Percentiles rank a stretch among this genome's conserved stretches.
Evolutionary conservation across 2,113 vertebrate genomes (phyloP).

Genomic region (Emydocephalus ijimae): DNA sequence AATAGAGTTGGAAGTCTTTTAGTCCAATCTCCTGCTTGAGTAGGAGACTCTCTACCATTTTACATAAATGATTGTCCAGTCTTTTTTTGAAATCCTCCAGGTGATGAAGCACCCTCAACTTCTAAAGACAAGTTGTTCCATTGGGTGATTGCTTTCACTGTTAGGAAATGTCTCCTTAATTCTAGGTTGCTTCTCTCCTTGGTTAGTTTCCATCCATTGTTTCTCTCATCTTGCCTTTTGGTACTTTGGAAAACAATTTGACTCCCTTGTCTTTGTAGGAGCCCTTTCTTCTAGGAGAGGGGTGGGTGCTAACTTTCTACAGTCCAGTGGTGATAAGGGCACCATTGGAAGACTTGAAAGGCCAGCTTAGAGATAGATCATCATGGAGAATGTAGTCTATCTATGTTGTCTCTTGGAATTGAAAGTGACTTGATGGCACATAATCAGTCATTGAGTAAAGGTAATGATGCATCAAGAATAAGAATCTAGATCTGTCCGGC

Average conservation of each 20-base stretch:
- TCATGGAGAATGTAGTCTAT: neutral
- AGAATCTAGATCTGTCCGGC: neutral
- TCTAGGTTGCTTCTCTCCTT: neutral
- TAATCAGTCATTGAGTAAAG: neutral
- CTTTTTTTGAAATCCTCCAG: neutral
- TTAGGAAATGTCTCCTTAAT: neutral
- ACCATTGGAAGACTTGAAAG: neutral
- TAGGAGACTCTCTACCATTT: no score
- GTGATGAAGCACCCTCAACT: neutral
- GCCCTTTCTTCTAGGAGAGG: no score
- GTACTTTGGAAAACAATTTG: neutral
- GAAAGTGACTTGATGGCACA: neutral
- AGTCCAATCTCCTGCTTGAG: neutral
- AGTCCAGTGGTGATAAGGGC: neutral
- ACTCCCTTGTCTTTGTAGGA: neutral
- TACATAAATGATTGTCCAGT: neutral
- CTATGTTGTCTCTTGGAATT: neutral
- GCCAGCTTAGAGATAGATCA: neutral
- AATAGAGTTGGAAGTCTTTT: neutral
- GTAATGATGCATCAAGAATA: neutral
- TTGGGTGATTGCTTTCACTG: neutral
- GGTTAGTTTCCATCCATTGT: neutral
- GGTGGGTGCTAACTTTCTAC: no score
- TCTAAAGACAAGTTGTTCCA: neutral
- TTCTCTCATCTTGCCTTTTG: neutral